Base-by-base conservation (phyloP, 2,797 vertebrate species). In the Xiphorhynchus erythropygius region DNA sequence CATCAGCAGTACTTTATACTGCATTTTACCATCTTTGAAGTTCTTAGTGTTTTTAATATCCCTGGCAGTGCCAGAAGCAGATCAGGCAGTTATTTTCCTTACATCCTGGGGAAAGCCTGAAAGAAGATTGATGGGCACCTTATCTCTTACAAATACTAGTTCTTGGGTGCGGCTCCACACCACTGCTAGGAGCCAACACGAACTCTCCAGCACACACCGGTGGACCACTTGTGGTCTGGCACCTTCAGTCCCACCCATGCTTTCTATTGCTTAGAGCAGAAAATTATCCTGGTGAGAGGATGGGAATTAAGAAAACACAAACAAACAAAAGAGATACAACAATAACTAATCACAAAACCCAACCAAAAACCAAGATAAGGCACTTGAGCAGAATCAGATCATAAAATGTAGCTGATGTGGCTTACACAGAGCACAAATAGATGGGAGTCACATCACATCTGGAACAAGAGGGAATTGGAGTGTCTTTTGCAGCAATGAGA, bases 81-180 rank as follows among this genome's bases (percentile, higher is more conserved):
- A 78, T 14, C 19, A 77, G 52, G 46, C 87, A 83, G 39, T 77
- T 82, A 64, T 87, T 75, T 56, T 52, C 62, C 13, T 60, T 52
- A 64, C 5, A 84, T n/a, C 21, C 35, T 52, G 33, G 69, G 33
- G 49, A 89, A 91, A 52, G 24, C 68, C 47, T 64, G 35, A 60
- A 68, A 77, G 62, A 87, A 93, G 87, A 90, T 8, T 27, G 65
- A 87, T 81, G 44, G 64, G 28, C 35, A 78, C 44, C 49, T 87
- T 92, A 90, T 81, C 77, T 84, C 41, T 65, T 35, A n/a, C 49
- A 87, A 88, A 92, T 87, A 81, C 28, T 44, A 84, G 32, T 21
- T 52, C 41, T 33, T 23, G 50, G 56, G 47, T 93, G 80, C 0
- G 5, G 50, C 69, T 78, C 19, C 35, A 62, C 8, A 33, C 25